phyloP scores from a whole-genome alignment of 2,797 vertebrate genomes.

The Sebastiscus tertius region DNA sequence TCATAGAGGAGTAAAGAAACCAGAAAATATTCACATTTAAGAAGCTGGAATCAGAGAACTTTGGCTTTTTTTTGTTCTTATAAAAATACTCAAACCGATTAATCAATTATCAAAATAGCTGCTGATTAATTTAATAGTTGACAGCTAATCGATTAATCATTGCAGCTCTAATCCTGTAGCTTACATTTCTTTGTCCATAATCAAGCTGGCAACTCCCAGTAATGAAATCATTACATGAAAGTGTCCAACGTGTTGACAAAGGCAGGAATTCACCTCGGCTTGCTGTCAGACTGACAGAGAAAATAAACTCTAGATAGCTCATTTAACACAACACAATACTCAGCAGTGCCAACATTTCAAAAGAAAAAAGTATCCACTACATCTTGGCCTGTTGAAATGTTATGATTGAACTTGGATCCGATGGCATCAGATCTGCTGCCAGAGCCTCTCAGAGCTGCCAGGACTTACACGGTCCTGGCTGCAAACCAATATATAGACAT shows the following conservation, averaged over 20 bases:
- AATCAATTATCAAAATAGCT: too few species aligned
- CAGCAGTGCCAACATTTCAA: conserved; percentile 40
- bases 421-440: conserved; percentile 62
- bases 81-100: too few species aligned
- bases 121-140: too few species aligned
- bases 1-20: too few species aligned
- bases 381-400: conserved; percentile 59
- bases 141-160: too few species aligned
- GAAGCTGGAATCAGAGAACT: too few species aligned
- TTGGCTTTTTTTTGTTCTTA: too few species aligned
- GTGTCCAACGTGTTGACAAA: neutral
- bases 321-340: conserved; percentile 43
- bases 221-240: neutral
- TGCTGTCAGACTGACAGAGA: conserved; percentile 35
- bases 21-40: too few species aligned
- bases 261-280: conserved; percentile 20
- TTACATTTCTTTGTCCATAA: neutral
- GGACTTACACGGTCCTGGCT: conserved; percentile 54
- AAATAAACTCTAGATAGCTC: conserved; percentile 40
- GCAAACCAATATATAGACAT: conserved; percentile 50
- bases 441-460: conserved; percentile 52
- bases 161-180: too few species aligned
- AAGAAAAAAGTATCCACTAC: conserved; percentile 53
- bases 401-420: conserved; percentile 63
- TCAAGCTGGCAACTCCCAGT: neutral